Evolutionary conservation across 2,888 invertebrate species (phyloP).

Genomic region (Balanococcus diminutus): DNA sequence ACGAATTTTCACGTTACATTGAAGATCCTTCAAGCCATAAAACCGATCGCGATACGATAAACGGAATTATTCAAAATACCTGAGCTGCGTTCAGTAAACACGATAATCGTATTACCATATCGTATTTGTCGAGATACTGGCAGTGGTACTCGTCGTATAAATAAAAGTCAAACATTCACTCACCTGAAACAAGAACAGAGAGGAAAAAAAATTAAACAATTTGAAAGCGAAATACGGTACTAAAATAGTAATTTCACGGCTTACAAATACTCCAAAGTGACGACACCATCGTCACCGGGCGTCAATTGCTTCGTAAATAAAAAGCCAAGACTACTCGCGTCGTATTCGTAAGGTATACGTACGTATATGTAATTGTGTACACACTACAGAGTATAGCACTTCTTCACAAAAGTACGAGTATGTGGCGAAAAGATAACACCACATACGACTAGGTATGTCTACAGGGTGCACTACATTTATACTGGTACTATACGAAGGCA

Average conservation of each 20-base stretch:
- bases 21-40: too few relatives aligned
- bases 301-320: constrained; percentile 20
- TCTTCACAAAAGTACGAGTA: neutral
- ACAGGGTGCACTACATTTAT: neutral
- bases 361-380: neutral
- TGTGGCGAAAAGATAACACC: neutral
- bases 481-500: neutral
- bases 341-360: neutral
- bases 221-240: neutral
- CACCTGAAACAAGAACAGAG: constrained; percentile 18
- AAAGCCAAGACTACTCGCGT: neutral
- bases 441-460: neutral
- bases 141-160: neutral
- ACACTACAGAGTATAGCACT: neutral
- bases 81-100: neutral
- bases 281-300: neutral
- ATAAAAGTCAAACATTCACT: constrained; percentile 6
- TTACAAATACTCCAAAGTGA: neutral
- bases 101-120: too few relatives aligned
- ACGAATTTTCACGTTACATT: too few relatives aligned
- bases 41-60: too few relatives aligned
- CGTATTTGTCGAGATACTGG: neutral
- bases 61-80: too few relatives aligned
- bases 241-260: neutral
- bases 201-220: constrained; percentile 13